Conservation (phyloP, 2,888 invertebrate species). For the Pristionchus entomophagus region DNA sequence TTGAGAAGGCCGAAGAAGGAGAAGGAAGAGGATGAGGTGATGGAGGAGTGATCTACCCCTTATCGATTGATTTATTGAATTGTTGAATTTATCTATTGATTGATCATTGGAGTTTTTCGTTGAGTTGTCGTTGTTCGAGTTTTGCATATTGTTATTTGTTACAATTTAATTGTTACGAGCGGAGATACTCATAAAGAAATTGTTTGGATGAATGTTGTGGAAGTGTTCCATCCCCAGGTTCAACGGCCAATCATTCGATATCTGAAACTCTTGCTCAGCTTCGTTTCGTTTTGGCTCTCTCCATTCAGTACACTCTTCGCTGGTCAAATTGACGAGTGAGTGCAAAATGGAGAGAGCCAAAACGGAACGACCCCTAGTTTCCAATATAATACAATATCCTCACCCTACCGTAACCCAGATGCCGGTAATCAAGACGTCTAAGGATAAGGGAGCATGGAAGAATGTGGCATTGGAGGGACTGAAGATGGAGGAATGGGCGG, state of each 20-base stretch:
- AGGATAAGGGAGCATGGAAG: constrained; percentile 26
- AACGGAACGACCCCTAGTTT: neutral
- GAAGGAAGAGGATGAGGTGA: constrained; percentile 46
- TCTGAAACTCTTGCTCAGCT: no score
- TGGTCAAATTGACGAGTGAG: no score
- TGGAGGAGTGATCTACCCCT: neutral
- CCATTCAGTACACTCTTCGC: no score
- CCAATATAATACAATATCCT: no score
- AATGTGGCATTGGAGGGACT: constrained; percentile 33
- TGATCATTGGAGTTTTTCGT: constrained; percentile 6
- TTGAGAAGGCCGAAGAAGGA: constrained; percentile 46
- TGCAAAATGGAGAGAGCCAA: no score
- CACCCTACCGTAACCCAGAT: neutral
- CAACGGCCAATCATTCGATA: neutral
- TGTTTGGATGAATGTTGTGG: neutral
- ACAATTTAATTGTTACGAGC: constrained; percentile 28
- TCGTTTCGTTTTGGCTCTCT: no score
- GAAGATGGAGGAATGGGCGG: constrained; percentile 29
- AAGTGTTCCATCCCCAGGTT: neutral
- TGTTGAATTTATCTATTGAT: constrained; percentile 17
- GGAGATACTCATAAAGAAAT: constrained; percentile 22
- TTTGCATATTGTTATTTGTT: constrained; percentile 33
- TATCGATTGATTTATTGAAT: neutral
- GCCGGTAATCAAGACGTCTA: constrained; percentile 35
- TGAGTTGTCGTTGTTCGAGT: constrained; percentile 34